These are phyloP conservation scores for Eupithecia dodoneata DNA, from an alignment of 2,888 invertebrate species.

Conservation along the genomic window DNA sequence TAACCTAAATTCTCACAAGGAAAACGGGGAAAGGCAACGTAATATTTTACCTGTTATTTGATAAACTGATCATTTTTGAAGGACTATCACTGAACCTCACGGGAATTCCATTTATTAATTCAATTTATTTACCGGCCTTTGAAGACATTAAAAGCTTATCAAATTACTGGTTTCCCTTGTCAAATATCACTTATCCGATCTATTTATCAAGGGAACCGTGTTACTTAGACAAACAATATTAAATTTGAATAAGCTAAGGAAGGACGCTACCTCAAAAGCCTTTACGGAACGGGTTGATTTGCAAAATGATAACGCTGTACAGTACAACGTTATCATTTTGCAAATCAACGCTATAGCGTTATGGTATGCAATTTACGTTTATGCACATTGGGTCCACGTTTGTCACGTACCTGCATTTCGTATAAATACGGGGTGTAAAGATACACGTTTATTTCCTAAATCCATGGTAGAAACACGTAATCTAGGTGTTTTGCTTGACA, in stretches of 20 bases:
- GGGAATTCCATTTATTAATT: neutral
- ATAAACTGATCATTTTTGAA: neutral
- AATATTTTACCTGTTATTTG: neutral
- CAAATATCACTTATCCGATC: slow-evolving; percentile 15
- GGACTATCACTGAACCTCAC: neutral
- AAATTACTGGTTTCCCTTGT: slow-evolving; percentile 11
- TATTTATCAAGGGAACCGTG: slow-evolving; percentile 7
- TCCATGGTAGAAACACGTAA: neutral
- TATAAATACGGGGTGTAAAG: neutral
- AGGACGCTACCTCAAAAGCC: neutral
- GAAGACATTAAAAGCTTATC: slow-evolving; percentile 9
- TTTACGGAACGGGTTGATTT: slow-evolving; percentile 13
- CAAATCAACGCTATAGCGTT: neutral
- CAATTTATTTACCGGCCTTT: slow-evolving; percentile 9
- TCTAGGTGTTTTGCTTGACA: neutral
- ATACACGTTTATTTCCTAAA: neutral
- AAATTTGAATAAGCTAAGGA: slow-evolving; percentile 16
- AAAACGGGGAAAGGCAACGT: neutral
- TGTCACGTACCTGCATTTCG: neutral
- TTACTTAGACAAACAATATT: slow-evolving; percentile 19
- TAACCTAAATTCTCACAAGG: neutral
- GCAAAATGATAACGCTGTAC: slow-evolving; percentile 7
- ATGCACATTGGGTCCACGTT: neutral
- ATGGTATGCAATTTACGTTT: neutral
- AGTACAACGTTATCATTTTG: too few species aligned